These are phyloP conservation scores for Nomada fucata DNA, from an alignment of 2,888 invertebrate species.

Conservation along the genomic window DNA sequence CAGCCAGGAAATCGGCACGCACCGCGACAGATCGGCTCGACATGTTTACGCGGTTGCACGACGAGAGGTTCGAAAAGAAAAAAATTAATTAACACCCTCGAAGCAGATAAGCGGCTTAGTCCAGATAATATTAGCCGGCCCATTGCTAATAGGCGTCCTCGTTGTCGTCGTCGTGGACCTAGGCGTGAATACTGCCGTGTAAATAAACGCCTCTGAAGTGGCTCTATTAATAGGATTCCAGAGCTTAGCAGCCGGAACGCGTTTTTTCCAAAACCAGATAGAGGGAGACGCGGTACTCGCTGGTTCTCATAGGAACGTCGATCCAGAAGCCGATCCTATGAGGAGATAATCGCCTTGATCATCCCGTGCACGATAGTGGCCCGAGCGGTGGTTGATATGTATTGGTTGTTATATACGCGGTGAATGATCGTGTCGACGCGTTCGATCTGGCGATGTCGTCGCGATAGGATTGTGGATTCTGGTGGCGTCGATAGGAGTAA, in stretches of 20 bases:
- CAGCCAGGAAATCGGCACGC: slow-evolving; percentile 15
- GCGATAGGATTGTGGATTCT: slow-evolving; percentile 25
- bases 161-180: slow-evolving; percentile 54
- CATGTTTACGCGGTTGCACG: slow-evolving; percentile 53
- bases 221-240: slow-evolving; percentile 75
- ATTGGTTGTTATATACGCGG: neutral
- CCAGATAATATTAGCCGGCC: slow-evolving; percentile 53
- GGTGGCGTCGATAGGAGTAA: neutral
- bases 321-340: slow-evolving; percentile 71
- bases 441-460: slow-evolving; percentile 67
- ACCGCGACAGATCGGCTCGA: slow-evolving; percentile 45
- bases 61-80: neutral
- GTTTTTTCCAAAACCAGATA: slow-evolving; percentile 71
- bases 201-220: slow-evolving; percentile 73
- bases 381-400: no score
- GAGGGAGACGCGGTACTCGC: slow-evolving; percentile 52
- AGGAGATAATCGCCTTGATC: slow-evolving; percentile 68
- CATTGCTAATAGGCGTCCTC: slow-evolving; percentile 62
- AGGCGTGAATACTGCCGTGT: slow-evolving; percentile 55
- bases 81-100: slow-evolving; percentile 70
- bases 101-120: slow-evolving; percentile 62
- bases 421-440: slow-evolving; percentile 62
- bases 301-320: slow-evolving; percentile 53
- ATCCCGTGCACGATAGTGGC: slow-evolving; percentile 48
- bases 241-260: slow-evolving; percentile 71